These are phyloP conservation scores for Boloria euphrosyne DNA, from an alignment of 2,888 invertebrate genomes.

Conservation along the genomic window DNA sequence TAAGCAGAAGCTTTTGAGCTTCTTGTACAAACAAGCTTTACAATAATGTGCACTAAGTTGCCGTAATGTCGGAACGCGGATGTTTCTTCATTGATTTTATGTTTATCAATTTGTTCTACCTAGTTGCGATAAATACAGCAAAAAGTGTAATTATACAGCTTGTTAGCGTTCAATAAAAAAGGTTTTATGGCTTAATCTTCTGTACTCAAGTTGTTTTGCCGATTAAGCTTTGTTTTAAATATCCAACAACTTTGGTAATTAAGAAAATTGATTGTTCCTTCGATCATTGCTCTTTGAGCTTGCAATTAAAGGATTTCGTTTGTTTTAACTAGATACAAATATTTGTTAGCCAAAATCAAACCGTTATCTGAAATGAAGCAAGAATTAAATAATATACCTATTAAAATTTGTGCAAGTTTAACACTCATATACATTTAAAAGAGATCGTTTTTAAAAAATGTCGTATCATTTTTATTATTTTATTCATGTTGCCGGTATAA, in stretches of 20 bases:
- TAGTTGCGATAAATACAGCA: slow-evolving; percentile 37
- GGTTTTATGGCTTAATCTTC: slow-evolving; percentile 31
- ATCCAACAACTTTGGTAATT: slow-evolving; percentile 15
- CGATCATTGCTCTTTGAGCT: slow-evolving; percentile 9
- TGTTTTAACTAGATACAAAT: background rate
- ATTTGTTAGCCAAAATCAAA: background rate
- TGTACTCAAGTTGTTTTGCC: slow-evolving; percentile 20
- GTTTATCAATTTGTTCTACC: slow-evolving; percentile 42
- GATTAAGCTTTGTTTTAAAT: slow-evolving; percentile 16
- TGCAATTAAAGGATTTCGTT: background rate
- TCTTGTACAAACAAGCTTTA: too few species aligned
- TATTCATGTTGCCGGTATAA: background rate
- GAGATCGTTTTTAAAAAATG: too few species aligned
- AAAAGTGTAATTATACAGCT: slow-evolving; percentile 32
- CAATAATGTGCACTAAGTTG: background rate
- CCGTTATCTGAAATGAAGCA: too few species aligned
- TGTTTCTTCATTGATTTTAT: slow-evolving; percentile 38
- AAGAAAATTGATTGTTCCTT: slow-evolving; percentile 7
- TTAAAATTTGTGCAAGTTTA: too few species aligned
- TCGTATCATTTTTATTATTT: too few species aligned
- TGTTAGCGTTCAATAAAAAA: slow-evolving; percentile 36
- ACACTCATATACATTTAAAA: too few species aligned
- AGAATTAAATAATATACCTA: too few species aligned
- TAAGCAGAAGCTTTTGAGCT: too few species aligned
- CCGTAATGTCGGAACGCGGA: slow-evolving; percentile 40